phyloP scores from a whole-genome alignment of 2,113 vertebrate species.

The Trochalopteron elliotii region DNA sequence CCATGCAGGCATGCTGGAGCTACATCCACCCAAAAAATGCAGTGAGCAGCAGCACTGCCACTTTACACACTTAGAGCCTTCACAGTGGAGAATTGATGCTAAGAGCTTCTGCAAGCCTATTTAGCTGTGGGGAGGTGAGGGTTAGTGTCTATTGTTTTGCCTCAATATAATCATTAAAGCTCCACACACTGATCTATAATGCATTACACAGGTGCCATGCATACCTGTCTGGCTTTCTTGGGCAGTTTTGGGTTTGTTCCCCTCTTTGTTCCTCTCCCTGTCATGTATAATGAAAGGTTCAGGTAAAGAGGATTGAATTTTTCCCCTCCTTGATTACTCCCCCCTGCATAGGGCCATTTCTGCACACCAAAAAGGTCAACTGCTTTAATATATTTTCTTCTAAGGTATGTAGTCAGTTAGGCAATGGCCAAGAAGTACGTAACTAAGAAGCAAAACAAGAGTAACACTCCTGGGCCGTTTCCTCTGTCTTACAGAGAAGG shows the following conservation, averaged over 20 bases:
- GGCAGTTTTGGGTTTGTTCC: background rate
- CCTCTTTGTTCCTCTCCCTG: background rate
- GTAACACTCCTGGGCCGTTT: fast-evolving
- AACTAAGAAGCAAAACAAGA: background rate
- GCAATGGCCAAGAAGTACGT: background rate
- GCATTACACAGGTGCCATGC: background rate
- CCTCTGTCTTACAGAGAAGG: background rate
- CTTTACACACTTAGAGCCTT: background rate
- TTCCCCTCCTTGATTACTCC: background rate
- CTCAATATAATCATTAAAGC: background rate
- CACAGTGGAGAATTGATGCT: background rate
- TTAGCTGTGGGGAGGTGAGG: background rate
- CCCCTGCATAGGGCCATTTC: background rate
- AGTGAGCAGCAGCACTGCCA: background rate
- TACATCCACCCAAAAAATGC: background rate
- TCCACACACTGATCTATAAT: background rate
- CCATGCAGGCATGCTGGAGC: fast-evolving
- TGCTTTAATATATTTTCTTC: background rate
- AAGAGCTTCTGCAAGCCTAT: background rate
- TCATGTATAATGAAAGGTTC: background rate
- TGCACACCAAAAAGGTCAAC: background rate
- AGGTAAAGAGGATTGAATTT: background rate
- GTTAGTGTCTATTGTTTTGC: background rate
- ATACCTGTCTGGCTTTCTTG: background rate
- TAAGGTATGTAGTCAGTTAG: background rate